Conservation (phyloP, 2,797 vertebrate genomes). For the Vespertilio murinus region DNA sequence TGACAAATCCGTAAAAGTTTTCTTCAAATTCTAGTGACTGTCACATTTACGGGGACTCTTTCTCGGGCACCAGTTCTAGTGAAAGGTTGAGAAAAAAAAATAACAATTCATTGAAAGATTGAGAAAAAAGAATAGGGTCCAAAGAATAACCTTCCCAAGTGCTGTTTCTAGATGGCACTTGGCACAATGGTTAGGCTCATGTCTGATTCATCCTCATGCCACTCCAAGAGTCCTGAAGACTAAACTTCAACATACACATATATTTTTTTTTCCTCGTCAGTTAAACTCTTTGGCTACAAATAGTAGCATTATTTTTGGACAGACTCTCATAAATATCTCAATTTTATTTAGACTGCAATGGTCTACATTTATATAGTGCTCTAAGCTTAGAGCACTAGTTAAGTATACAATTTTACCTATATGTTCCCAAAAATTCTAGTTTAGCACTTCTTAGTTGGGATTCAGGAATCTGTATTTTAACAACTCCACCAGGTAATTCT, state of each 20-base stretch:
- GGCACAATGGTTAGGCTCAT: background rate
- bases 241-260: background rate
- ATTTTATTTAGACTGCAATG: background rate
- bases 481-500: too few relatives aligned
- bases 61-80: background rate
- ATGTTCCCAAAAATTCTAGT: too few relatives aligned
- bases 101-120: too few relatives aligned
- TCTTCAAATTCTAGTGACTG: background rate
- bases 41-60: background rate
- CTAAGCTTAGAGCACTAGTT: too few relatives aligned
- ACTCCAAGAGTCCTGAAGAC: background rate
- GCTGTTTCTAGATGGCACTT: background rate
- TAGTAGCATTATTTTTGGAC: background rate
- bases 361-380: background rate
- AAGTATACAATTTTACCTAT: too few relatives aligned
- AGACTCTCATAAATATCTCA: background rate
- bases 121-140: background rate
- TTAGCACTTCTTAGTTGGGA: too few relatives aligned
- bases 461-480: too few relatives aligned
- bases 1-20: background rate
- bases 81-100: background rate
- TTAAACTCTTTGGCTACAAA: background rate
- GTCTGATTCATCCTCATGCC: background rate
- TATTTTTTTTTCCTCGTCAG: too few relatives aligned
- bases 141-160: background rate